Percentiles rank a stretch among this genome's conserved stretches.
Evolutionary conservation across 2,797 vertebrate species (phyloP).

Genomic region (Halcyon leucocephala): DNA sequence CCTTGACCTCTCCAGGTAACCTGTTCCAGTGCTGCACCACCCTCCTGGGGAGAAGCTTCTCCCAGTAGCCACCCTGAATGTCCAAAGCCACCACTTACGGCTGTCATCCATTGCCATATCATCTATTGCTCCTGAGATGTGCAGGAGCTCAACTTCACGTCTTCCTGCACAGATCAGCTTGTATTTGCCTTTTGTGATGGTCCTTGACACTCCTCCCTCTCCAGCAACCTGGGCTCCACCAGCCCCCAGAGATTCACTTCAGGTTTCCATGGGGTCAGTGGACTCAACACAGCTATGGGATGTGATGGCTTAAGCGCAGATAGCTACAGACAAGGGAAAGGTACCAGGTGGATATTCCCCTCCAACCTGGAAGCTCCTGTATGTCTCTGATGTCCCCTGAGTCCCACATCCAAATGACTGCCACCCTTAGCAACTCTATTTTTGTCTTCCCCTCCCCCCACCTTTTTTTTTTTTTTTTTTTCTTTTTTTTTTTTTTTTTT

Average conservation of each 20-base stretch:
- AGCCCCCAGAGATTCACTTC: background rate
- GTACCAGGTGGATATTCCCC: background rate
- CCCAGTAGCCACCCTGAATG: accelerated
- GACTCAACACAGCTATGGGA: background rate
- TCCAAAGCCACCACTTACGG: background rate
- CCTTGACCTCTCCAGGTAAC: background rate
- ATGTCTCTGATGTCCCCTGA: background rate
- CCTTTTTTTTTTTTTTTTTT: too few species aligned
- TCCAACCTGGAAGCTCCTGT: background rate
- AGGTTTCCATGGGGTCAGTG: background rate
- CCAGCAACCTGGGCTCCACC: background rate
- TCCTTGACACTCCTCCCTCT: background rate
- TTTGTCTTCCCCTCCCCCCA: background rate
- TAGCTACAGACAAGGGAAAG: background rate
- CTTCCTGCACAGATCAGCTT: background rate
- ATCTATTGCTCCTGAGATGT: background rate
- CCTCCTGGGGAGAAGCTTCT: background rate
- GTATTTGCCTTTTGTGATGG: accelerated
- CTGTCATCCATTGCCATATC: too few species aligned
- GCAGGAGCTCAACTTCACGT: background rate
- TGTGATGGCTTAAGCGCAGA: background rate
- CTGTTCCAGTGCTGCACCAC: background rate
- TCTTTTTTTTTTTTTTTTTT: too few species aligned
- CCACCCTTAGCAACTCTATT: background rate
- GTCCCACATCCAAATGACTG: background rate